Evolutionary conservation across 1,140 invertebrate genomes (phyloP), one percentile per base, ranked within the genome.

Genomic region (Drosophila rufa): DNA sequence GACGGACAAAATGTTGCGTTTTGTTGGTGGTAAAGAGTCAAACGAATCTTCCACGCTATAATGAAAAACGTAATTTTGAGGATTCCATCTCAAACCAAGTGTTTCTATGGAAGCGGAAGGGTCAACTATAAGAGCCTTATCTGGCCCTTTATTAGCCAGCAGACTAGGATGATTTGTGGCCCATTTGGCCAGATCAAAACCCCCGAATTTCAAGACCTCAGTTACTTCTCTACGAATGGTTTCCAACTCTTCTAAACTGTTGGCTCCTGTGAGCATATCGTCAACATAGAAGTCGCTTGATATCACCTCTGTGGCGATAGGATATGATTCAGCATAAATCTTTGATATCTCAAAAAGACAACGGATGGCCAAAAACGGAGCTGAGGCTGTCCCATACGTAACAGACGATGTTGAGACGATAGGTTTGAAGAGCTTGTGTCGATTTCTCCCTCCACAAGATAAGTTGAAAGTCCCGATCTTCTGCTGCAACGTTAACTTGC

Each of bases 251-350:
- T 30, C 15, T 2, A 53, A 30, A 30, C 25, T 45, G 17, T 45
- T 43, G 2, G 42, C 42, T 43, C 17, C 42, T 46, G 55, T 58
- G 25, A 58, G 56, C 56, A 59, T 36, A 46, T 60, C n/a, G 2
- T 46, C 43, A 1, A 47, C 27, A 19, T 47, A 60, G 9, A 47
- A 60, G 17, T 27, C 27, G 11, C 40, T 59, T 14, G 22, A 46
- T 4, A 47, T 47, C 2, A 47, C 30, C n/a, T 33, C 19, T 19
- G 4, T 22, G 36, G 43, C 14, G 6, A 36, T 17, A 17, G 43
- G 43, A 45, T 45, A 7, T 17, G 30, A 48, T 14, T 48, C 15
- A 36, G 45, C 17, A 17, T 61, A 51, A 5, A 40, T 51, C 11
- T 50, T 48, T 40, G 33, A 11, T 17, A 62, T 36, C 15, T 50